Base-by-base conservation (phyloP, 2,888 invertebrate genomes). In the Dorcus parallelipipedus region DNA sequence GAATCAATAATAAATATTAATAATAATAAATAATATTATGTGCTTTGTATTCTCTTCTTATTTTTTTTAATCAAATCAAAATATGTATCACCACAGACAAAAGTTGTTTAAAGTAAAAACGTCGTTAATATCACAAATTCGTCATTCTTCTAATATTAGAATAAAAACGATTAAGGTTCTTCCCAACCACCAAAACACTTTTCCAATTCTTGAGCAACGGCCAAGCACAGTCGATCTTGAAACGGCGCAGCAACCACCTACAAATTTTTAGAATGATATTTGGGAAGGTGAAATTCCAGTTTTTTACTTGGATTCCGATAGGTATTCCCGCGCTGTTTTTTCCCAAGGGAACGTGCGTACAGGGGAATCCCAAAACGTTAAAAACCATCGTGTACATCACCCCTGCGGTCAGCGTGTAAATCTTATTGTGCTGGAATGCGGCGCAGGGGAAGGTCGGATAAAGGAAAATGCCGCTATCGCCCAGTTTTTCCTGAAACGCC, bases 271-370 rank as follows among this genome's bases (percentile, higher is more conserved):
- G 26, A 3, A 33, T 33, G 26, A 6, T 2, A 5, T 33, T 33
- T 33, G 26, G 26, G 4, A 3, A 20, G 20, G 20, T 20, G 26
- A 7, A 33, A 3, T 33, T 33, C 7, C 3, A 33, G 0, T 33
- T 33, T 33, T 33, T 33, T 23, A 10, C 83, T 80, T 96, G 96
- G 55, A 96, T 80, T 23, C 96, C 96, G 62, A 96, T 83, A 0
- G 96, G 96, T 64, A 96, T 80, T 2, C 95, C 93, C 68, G 90
- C 86, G 50, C 83, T 83, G 64, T 89, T 88, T 49, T 96, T 77
- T 7, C 96, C 95, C 69, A 96, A 80, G 1, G 96, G 96, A 55
- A 92, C 85, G 56, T 91, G 88, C 0, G 95, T 95, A 0, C 93
- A 87, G 3, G 96, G 96, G 58, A 96, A 82, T 0, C 92, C 93